phyloP scores from a whole-genome alignment of 2,113 vertebrate species.

The Apodemus sylvaticus region DNA sequence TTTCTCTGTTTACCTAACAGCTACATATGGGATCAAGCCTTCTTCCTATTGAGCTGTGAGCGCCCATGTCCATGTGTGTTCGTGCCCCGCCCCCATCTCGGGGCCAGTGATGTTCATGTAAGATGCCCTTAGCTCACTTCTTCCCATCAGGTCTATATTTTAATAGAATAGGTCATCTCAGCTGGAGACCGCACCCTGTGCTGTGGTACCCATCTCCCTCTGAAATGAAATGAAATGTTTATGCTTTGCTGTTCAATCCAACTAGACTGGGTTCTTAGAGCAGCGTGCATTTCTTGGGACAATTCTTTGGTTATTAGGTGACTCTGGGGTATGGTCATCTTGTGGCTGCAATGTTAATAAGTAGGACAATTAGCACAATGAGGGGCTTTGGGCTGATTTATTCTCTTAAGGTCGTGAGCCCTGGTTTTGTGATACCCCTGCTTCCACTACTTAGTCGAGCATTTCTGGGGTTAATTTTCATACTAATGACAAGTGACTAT shows the following conservation, averaged over 20 bases:
- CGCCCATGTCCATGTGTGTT: not conserved
- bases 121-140: conserved; percentile 9
- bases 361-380: conserved; percentile 63
- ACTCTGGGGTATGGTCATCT: not conserved
- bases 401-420: conserved; percentile 49
- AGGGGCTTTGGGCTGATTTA: conserved; percentile 67
- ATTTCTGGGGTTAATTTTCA: conserved; percentile 79
- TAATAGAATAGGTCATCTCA: not conserved
- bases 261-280: not conserved
- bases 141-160: not conserved
- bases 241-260: not conserved
- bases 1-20: conserved; percentile 27
- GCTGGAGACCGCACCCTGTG: not conserved
- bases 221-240: not conserved
- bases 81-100: not conserved
- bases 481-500: conserved; percentile 77
- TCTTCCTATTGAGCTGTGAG: not conserved
- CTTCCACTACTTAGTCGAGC: conserved; percentile 63
- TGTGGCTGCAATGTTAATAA: conserved; percentile 44
- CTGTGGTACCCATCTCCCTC: not conserved
- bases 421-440: conserved; percentile 54
- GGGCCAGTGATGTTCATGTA: not conserved
- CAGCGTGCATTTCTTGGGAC: not conserved
- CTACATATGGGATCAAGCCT: not conserved
- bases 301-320: conserved; percentile 35